Conservation (phyloP, 2,888 invertebrate genomes). For the Sphaerophoria taeniata region DNA sequence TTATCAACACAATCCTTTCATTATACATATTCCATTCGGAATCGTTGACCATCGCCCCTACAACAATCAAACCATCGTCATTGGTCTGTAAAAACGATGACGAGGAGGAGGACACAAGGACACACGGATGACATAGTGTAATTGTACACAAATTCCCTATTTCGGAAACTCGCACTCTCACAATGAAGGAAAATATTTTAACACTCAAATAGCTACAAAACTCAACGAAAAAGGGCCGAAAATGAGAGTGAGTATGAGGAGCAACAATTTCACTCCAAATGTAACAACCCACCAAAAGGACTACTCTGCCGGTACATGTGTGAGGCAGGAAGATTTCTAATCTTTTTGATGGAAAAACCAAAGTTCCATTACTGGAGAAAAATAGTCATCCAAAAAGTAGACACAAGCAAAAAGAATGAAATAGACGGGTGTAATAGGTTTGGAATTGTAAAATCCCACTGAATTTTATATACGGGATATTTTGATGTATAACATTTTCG, state of each 20-base stretch:
- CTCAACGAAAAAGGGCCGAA: neutral
- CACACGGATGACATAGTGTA: constrained; percentile 34
- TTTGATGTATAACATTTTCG: constrained; percentile 24
- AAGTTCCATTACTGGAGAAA: constrained; percentile 2
- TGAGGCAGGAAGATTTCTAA: neutral
- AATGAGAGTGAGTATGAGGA: neutral
- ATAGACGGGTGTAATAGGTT: constrained; percentile 42
- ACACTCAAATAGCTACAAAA: constrained; percentile 51
- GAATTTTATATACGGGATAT: constrained; percentile 26
- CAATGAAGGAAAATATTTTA: constrained; percentile 52
- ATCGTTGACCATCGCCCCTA: constrained; percentile 26
- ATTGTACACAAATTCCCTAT: constrained; percentile 32
- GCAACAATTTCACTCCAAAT: constrained; percentile 1
- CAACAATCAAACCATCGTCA: neutral
- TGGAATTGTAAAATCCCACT: constrained; percentile 48
- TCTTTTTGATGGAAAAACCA: constrained; percentile 39
- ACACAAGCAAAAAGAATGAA: neutral
- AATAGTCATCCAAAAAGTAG: neutral
- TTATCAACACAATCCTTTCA: constrained; percentile 46
- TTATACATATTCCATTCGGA: constrained; percentile 24
- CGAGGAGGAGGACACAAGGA: constrained; percentile 16
- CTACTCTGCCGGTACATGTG: neutral
- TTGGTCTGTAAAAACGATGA: neutral
- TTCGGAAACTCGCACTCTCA: constrained; percentile 30
- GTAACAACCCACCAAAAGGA: neutral